These are phyloP conservation scores for Pseudopleuronectes americanus DNA, from an alignment of 2,797 vertebrate species.

Conservation along the genomic window DNA sequence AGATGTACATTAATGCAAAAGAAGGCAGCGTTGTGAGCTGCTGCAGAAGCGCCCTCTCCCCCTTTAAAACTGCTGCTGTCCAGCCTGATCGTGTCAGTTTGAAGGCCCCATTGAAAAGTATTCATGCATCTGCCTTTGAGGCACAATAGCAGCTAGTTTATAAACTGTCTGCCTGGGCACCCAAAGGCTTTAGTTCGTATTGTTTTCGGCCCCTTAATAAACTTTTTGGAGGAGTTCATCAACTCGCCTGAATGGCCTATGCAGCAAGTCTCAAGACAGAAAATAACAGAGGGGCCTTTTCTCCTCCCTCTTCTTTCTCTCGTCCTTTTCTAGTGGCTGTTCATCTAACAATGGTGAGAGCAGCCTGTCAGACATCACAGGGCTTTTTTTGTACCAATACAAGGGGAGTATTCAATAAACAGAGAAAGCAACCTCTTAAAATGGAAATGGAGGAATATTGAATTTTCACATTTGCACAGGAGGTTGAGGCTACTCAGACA, in stretches of 20 bases:
- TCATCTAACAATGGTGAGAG: constrained; percentile 85
- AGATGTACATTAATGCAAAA: constrained; percentile 93
- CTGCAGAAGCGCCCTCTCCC: constrained; percentile 82
- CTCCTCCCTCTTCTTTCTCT: constrained; percentile 82
- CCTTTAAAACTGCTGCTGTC: constrained; percentile 95
- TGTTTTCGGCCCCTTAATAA: constrained; percentile 98
- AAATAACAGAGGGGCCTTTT: constrained; percentile 92
- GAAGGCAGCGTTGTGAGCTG: constrained; percentile 79
- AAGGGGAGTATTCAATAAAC: constrained; percentile 72
- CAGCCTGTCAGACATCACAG: constrained; percentile 88
- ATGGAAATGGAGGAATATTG: constrained; percentile 70
- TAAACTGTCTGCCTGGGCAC: constrained; percentile 95
- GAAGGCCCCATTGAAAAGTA: constrained; percentile 96
- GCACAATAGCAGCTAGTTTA: constrained; percentile 96
- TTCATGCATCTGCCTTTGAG: constrained; percentile 95
- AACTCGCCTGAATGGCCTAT: constrained; percentile 96
- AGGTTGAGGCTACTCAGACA: constrained; percentile 41
- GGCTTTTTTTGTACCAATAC: constrained; percentile 77
- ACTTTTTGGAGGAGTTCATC: constrained; percentile 99
- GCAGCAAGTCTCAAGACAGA: constrained; percentile 91
- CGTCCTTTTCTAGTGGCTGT: constrained; percentile 79
- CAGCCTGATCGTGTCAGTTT: constrained; percentile 98
- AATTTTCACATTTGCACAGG: constrained; percentile 60
- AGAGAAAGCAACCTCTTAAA: constrained; percentile 75
- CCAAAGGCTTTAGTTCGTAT: constrained; percentile 91